Evolutionary conservation across 64 coral and sea anemone genomes (phyloP), one percentile per base, ranked within the genome.

Genomic region (Dendronephthya gigantea): DNA sequence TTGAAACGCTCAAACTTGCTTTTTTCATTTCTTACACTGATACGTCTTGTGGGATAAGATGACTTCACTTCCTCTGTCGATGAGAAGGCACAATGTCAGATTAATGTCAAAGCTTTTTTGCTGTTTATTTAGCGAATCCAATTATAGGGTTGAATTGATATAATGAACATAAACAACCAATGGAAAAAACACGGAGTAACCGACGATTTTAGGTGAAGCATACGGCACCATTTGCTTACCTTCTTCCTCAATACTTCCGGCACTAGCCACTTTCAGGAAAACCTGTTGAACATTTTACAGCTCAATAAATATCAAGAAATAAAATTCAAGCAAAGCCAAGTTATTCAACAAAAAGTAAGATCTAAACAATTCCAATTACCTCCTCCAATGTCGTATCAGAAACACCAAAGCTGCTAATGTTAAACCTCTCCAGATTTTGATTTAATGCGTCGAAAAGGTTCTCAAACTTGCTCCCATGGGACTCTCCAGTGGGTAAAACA

Each of bases 361-460:
- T 6, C 11, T 11, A 45, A 4, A 11, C 11, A 45, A 11, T 6
- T 11, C 11, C 4, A 45, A 45, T 9, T 59, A 97, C 94, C 85
- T 97, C 94, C 86, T 97, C 94, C 27, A 97, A 91, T 11, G 94
- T 97, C 0, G 94, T 97, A 59, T 97, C 94, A 19, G 94, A 97
- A 33, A 97, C 94, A 1, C 94, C 94, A 65, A 93, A 97, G 28
- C 94, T 97, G 17, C 94, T 92, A 34, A 97, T 90, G 39, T 93
- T 92, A 15, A 97, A 92, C 40, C 74, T 89, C 7, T 83, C 89
- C 9, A 97, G 81, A 83, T 87, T 97, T 49, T 34, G 83, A 38
- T 97, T 92, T 27, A 93, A 82, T 8, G 93, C 92, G 40, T 97
- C 94, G 83, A 97, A 97, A 65, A 97, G 40, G 49, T 97, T 92